Percentiles rank a stretch among this genome's conserved stretches.
Evolutionary conservation across 1,140 invertebrate genomes (phyloP).

Genomic region (Philaenus spumarius): DNA sequence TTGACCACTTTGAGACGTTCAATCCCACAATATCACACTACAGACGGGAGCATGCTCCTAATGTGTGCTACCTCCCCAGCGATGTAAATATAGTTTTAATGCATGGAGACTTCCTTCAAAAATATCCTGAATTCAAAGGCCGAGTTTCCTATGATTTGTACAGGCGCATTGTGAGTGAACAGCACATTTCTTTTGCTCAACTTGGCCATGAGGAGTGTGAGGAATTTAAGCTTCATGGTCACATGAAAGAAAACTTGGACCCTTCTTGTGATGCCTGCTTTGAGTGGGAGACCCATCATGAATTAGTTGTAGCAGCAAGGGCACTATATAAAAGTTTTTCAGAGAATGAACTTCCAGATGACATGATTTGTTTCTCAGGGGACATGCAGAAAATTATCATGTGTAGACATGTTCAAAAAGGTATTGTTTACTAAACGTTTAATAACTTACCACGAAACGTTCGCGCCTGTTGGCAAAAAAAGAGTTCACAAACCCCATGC

Average conservation of each 20-base stretch:
- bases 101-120: conserved; percentile 25
- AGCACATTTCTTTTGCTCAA: conserved; percentile 22
- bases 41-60: conserved; percentile 26
- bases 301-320: background rate
- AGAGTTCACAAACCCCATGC: background rate
- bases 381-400: conserved; percentile 16
- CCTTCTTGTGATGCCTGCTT: conserved; percentile 2
- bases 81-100: conserved; percentile 23
- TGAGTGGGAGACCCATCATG: conserved; percentile 3
- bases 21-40: conserved; percentile 26
- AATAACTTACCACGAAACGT: background rate
- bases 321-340: background rate
- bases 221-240: conserved; percentile 14
- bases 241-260: conserved; percentile 10
- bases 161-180: conserved; percentile 7
- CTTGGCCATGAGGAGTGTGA: too few species aligned
- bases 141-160: conserved; percentile 27
- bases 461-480: conserved; percentile 13
- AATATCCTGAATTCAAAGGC: conserved; percentile 9
- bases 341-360: background rate
- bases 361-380: too few species aligned
- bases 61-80: conserved; percentile 22
- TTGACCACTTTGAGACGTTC: conserved; percentile 21
- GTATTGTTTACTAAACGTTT: conserved; percentile 17
- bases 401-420: conserved; percentile 21